Evolutionary conservation across 2,888 invertebrate species (phyloP), one percentile per base, ranked within the genome.

Genomic region (Hoplodrina blanda): DNA sequence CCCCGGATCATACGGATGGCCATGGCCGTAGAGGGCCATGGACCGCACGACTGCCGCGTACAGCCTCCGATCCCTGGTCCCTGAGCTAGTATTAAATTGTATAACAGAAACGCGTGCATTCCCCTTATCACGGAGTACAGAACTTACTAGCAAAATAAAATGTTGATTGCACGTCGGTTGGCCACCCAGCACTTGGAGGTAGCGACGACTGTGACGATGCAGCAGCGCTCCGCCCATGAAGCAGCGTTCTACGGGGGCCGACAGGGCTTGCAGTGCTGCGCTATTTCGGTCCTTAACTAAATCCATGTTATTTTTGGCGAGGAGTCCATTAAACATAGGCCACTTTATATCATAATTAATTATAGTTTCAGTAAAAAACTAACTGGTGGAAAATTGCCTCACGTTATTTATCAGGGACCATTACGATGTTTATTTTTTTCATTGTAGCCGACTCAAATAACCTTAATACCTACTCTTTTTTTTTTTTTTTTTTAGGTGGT

Each of bases 391-490:
- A 73, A n/a, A 33, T 41, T 55, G 13, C 11, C 30, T 4, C 10
- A 41, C 11, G 15, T 19, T 37, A 37, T 41, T 55, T 55, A 70
- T 7, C 30, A 41, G 33, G 7, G 4, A 11, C 44, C 53, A 25
- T 76, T 50, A n/a, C 19, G 30, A 44, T 33, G n/a, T 55, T 59
- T 50, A 17, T 50, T 55, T 60, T 53, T 53, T 60, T 69, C 20
- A n/a, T 15, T 33, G 11, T 55, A 25, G 11, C 17, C n/a, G 19
- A 44, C 5, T 33, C 33, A 44, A 55, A 41, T 20, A 44, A 44
- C 44, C 19, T 50, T 11, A 11, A 20, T 37, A n/a, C n/a, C n/a
- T n/a, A n/a, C n/a, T n/a, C n/a, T n/a, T n/a, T n/a, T n/a, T n/a
- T n/a, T n/a, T n/a, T n/a, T n/a, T n/a, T n/a, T n/a, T n/a, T n/a